Evolutionary conservation across 2,888 invertebrate species (phyloP), one percentile per base, ranked within the genome.

Genomic region (Aleiodes testaceus): DNA sequence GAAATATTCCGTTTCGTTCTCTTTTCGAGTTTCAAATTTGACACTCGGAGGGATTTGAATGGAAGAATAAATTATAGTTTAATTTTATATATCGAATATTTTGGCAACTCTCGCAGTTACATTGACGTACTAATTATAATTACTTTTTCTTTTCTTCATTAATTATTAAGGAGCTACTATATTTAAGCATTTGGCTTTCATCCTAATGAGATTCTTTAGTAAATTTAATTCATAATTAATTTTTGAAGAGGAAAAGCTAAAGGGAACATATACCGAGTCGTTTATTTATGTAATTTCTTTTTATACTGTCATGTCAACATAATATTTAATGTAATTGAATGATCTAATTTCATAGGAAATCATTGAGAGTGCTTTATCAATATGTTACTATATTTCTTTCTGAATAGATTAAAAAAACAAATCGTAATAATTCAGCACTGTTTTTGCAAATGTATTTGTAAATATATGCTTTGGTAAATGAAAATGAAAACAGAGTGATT

Each of bases 391-490:
- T 66, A 42, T 18, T 59, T 47, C 53, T 42, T 70, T 36, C 42
- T 59, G 66, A 53, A 59, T 59, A 68, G 52, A 26, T 66, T 30
- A 66, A 71, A 63, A 63, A 67, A 78, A 76, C 77, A 77, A 76
- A 79, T 73, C 69, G 77, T 72, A 74, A 75, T 78, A 77, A 74
- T 77, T 76, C 69, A 74, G 66, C 65, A 52, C 69, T 77, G 69
- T 79, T 77, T 82, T 81, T 82, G 80, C 82, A 80, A 80, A 82
- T 18, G 77, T 78, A 82, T 80, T 82, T 83, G 84, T 83, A 82
- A 84, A 84, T 84, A 84, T 83, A 83, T 77, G 80, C 83, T 83
- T 83, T 82, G 76, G 77, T 80, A 79, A 81, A 80, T 82, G 82
- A 82, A 79, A 79, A 78, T 78, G 3, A 74, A 79, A 52, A 47